Evolutionary conservation across 2,888 invertebrate species (phyloP), one percentile per base, ranked within the genome.

Genomic region (Pheosia tremula): DNA sequence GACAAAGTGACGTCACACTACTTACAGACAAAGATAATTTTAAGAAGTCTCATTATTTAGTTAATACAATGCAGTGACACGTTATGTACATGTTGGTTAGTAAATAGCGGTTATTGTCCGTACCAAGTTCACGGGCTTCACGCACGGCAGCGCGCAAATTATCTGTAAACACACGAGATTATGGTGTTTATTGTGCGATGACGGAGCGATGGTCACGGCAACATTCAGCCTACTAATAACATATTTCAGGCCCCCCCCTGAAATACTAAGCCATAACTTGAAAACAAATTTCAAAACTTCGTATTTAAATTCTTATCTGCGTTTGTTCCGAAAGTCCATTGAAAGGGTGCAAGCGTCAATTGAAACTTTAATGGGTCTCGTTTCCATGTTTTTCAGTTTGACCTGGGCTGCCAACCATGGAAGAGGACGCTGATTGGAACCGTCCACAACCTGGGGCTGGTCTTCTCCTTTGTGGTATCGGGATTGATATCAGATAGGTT

Each of bases 401-500:
- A 94, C 79, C 85, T 96, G 61, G 95, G 95, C 57, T 96, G 96
- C 77, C 91, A 95, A 63, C 94, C 95, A 64, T 97, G 97, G 97
- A 96, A 96, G 86, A 85, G 96, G 61, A 95, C 97, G 0, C 79
- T 97, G 74, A 95, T 97, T 49, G 97, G 97, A 8, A 96, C 97
- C 2, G 92, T 96, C 6, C 96, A 96, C 81, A 96, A 96, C 80
- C 83, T 96, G 57, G 97, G 97, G 2, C 95, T 96, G 67, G 95
- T 97, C 72, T 93, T 96, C 78, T 96, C 96, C 0, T 94, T 95
- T 72, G 94, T 96, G 3, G 84, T 96, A 36, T 95, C 96, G 0
- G 97, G 97, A 43, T 91, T 95, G 58, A 88, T 97, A 52, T 97
- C 97, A 2, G 97, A 97, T 88, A 96, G 95, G 96, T 97, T 8